Evolutionary conservation across 2,888 invertebrate species (phyloP), one percentile per base, ranked within the genome.

Genomic region (Apodemia zela): DNA sequence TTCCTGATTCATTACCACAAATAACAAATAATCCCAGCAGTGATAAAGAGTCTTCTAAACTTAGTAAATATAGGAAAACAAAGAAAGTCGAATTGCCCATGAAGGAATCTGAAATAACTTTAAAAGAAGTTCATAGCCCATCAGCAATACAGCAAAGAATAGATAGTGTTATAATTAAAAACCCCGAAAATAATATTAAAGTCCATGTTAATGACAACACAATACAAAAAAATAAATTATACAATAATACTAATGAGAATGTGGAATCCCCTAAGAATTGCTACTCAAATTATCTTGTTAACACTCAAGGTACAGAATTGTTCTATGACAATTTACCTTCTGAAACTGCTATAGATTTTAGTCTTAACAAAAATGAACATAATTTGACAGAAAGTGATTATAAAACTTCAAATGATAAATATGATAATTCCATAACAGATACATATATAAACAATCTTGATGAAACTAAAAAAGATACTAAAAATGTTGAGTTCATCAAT

Each of bases 141-240:
- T 29, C 60, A 38, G 17, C 38, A 38, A 35, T 51, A n/a, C 58
- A 61, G 7, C 67, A 66, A 68, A 80, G 91, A 77, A 89, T 83
- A 45, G 85, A 91, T 67, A 91, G 91, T 73, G 91, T 91, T 2
- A 91, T 91, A 42, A 90, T 90, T 66, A 89, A 90, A 80, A 91
- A 90, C 77, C 90, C 90, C 13, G 91, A 91, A 67, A 89, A 42
- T 42, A 15, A 84, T 69, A 67, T 70, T 3, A 85, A 81, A 73
- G 75, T 70, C 62, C 69, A 69, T 58, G 81, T 82, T 11, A 47
- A 59, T 33, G 47, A 10, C 47, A 62, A 33, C 45, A 42, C 45
- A 59, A 54, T 60, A 17, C 57, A 63, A 17, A 61, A 65, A 33
- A 63, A 33, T 5, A 59, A 11, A 33, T 2, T 18, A 33, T 7